phyloP scores from a whole-genome alignment of 2,113 vertebrate genomes.

The Calyptommatus sinebrachiatus region DNA sequence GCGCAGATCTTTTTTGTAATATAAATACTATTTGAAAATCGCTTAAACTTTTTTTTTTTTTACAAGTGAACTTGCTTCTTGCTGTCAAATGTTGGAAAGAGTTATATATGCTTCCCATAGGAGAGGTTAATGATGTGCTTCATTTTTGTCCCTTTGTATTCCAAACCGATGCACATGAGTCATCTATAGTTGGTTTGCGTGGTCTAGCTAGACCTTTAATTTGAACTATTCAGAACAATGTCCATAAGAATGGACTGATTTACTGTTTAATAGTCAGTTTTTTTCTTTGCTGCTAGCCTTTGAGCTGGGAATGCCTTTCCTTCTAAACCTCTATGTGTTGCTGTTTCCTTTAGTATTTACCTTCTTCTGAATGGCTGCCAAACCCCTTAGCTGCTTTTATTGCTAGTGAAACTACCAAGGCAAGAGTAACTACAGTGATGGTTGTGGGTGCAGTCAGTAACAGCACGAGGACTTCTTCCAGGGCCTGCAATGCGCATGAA shows the following conservation, averaged over 20 bases:
- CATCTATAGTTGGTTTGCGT: slow-evolving; percentile 5
- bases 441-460: no score
- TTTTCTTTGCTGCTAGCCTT: neutral
- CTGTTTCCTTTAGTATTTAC: neutral
- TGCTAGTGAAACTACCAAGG: neutral
- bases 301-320: neutral
- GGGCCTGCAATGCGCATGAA: no score
- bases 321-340: neutral
- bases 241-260: neutral
- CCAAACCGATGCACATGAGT: slow-evolving; percentile 4
- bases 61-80: neutral
- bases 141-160: slow-evolving; percentile 5
- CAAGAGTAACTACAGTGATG: no score
- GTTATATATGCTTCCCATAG: neutral
- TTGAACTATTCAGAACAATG: neutral
- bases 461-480: no score
- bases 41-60: no score
- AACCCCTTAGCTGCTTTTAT: neutral
- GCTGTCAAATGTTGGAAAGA: neutral
- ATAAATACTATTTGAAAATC: no score
- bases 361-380: neutral
- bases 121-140: neutral
- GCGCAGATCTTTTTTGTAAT: no score
- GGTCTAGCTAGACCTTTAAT: neutral
- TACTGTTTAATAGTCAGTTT: neutral